phyloP scores from a whole-genome alignment of 2,113 vertebrate species.

The Aptenodytes patagonicus region DNA sequence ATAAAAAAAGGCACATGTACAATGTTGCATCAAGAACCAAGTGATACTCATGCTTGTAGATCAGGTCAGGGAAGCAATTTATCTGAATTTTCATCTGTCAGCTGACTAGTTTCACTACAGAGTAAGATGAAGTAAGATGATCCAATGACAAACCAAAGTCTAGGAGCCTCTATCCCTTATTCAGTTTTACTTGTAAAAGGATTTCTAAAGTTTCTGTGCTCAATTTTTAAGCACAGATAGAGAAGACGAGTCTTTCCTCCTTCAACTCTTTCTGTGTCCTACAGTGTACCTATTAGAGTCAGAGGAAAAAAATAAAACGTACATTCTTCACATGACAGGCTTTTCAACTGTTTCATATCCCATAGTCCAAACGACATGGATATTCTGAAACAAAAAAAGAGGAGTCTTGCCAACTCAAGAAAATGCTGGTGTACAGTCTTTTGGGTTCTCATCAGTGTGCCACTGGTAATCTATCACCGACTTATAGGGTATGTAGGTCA shows the following conservation, averaged over 20 bases:
- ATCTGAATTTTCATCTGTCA: neutral
- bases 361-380: neutral
- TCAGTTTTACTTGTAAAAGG: neutral
- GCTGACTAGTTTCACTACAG: neutral
- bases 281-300: neutral
- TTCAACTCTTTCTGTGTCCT: neutral
- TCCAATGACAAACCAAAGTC: neutral
- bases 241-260: neutral
- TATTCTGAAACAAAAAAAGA: neutral
- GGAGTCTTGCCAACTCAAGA: neutral
- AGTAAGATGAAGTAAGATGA: neutral
- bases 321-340: neutral
- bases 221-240: neutral
- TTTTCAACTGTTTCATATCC: neutral
- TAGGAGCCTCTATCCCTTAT: neutral
- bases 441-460: neutral
- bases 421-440: neutral
- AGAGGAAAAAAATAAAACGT: rapidly evolving
- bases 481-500: neutral
- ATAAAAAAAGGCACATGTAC: neutral
- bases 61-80: neutral
- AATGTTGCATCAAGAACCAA: neutral
- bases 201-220: neutral
- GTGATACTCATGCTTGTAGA: neutral
- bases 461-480: neutral